These are phyloP conservation scores for Porites lutea DNA, from an alignment of 64 coral and sea anemone species.

Conservation along the genomic window DNA sequence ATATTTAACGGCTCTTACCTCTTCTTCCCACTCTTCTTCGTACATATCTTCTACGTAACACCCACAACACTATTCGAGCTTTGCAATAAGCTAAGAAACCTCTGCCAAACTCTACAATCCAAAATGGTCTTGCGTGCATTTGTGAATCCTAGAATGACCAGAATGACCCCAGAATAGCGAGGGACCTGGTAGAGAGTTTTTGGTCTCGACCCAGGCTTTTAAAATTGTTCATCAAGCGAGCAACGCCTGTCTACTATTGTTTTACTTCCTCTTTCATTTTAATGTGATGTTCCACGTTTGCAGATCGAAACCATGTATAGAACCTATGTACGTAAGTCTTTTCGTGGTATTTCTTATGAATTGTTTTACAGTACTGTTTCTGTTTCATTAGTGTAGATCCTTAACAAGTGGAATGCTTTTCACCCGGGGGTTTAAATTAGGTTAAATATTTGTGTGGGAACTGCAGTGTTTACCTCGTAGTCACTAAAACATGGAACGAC, in stretches of 20 bases:
- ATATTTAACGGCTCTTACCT: not conserved
- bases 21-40: slow-evolving; percentile 64
- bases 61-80: not conserved
- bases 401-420: too few relatives aligned
- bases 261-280: slow-evolving; percentile 20
- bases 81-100: not conserved
- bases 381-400: too few relatives aligned
- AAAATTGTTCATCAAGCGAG: too few relatives aligned
- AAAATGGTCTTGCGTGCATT: too few relatives aligned
- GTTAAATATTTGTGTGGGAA: too few relatives aligned
- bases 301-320: slow-evolving; percentile 54
- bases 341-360: not conserved
- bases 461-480: too few relatives aligned
- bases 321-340: slow-evolving; percentile 47
- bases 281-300: not conserved
- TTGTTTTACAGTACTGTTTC: too few relatives aligned
- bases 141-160: too few relatives aligned
- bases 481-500: too few relatives aligned
- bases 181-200: not conserved
- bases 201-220: slow-evolving; percentile 1
- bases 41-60: not conserved
- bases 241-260: not conserved
- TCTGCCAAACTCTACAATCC: not conserved
- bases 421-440: too few relatives aligned
- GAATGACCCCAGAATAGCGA: not conserved